Base-by-base conservation (phyloP, 2,113 vertebrate genomes). In the Megatriorchis doriae region DNA sequence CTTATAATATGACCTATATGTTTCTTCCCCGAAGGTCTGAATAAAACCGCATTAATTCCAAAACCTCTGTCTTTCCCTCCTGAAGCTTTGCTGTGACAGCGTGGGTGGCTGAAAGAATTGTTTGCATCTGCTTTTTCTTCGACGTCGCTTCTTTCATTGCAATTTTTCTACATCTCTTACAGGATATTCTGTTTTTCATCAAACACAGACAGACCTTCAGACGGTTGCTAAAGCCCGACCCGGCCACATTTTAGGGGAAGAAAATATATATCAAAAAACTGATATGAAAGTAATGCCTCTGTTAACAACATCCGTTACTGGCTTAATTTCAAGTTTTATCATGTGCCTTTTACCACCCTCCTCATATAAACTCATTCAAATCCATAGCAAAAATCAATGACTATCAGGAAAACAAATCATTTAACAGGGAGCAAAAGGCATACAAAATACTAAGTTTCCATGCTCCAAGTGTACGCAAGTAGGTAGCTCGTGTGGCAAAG, bases 141-240 rank as follows among this genome's bases (percentile, higher is more conserved):
- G 45, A 53, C 1, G 0, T 78, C 5, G 2, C 48, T 87, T 73
- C 55, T 66, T 82, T 45, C 58, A 66, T 11, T 71, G 45, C 19
- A 40, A 82, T 70, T 88, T 93, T 88, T 85, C 71, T 81, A 19
- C 2, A 3, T 88, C 48, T 87, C 84, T 67, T 77, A 47, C n/a
- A 86, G 78, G 74, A 94, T 83, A 94, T 83, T 94, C 95, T 94
- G 81, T 4, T 93, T 94, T 81, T 79, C 70, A 72, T 94, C 93
- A 94, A 53, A 79, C 34, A 55, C 59, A 65, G 42, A 59, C 68
- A 94, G 71, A 81, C 58, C 86, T 92, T 79, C 63, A 53, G 47
- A 68, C 52, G 4, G 61, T 16, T 81, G 13, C 88, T 91, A 67
- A 81, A 84, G 27, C 17, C 40, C 1, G 1, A 88, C 16, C 13